Evolutionary conservation across 2,113 vertebrate genomes (phyloP).

Genomic region (Pedetes capensis): DNA sequence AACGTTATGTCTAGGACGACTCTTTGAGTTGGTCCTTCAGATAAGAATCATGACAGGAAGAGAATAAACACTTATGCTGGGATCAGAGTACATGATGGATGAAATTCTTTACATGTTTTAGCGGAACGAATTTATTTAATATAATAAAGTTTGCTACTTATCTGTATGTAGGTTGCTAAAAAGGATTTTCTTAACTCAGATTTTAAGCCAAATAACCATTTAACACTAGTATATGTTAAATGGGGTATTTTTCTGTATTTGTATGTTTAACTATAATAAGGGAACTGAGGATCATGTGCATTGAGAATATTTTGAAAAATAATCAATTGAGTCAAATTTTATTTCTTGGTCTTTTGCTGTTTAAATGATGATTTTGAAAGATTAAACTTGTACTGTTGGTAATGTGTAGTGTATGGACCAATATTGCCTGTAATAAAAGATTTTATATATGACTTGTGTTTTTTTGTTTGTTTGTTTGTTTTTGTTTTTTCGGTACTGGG

Average conservation of each 20-base stretch:
- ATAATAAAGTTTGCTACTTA: constrained; percentile 87
- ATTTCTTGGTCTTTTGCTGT: constrained; percentile 86
- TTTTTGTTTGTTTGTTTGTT: too few relatives aligned
- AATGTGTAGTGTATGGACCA: constrained; percentile 87
- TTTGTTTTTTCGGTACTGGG: too few relatives aligned
- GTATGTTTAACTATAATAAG: constrained; percentile 86
- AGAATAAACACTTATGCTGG: constrained; percentile 66
- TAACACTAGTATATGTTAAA: constrained; percentile 86
- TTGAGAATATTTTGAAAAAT: constrained; percentile 83
- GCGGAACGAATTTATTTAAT: constrained; percentile 84
- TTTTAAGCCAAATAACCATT: constrained; percentile 89
- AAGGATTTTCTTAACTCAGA: constrained; percentile 87
- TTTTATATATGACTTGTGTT: constrained; percentile 79
- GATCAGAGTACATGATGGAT: constrained; percentile 78
- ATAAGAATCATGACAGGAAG: constrained; percentile 73
- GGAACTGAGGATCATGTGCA: constrained; percentile 81
- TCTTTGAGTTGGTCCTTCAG: constrained; percentile 79
- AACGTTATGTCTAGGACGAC: constrained; percentile 68
- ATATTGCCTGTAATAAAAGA: constrained; percentile 90
- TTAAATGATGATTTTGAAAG: constrained; percentile 86
- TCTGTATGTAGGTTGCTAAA: constrained; percentile 89
- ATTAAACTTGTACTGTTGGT: constrained; percentile 86
- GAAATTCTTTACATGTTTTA: constrained; percentile 84
- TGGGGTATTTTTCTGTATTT: constrained; percentile 89
- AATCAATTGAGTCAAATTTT: constrained; percentile 84